Base-by-base conservation (phyloP, 2,797 vertebrate species). In the Lacerta viridis region DNA sequence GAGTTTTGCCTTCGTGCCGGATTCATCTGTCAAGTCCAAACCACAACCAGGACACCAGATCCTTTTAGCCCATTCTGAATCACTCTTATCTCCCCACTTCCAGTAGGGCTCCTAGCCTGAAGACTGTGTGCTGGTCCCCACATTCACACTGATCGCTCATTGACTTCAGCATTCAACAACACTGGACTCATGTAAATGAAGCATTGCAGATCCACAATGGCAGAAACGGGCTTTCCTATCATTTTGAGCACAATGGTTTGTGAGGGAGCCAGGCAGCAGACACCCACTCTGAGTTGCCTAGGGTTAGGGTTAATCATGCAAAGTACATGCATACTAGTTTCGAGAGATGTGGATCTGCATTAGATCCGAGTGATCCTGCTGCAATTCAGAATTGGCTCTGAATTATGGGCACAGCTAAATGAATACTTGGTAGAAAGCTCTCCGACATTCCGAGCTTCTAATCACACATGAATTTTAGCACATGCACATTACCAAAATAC, bases 1-100 rank as follows among this genome's bases (percentile, higher is more conserved):
- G 55, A 43, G 79, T n/a, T 75, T 87, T 55, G 75, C 86, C 80
- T 87, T 75, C 39, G n/a, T 66, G 74, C 43, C 5, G 71, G 79
- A 66, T 82, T 33, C 80, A 27, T 55, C 55, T 87, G 79, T 82
- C 86, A 87, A 66, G 43, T 64, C 55, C 71, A 75, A 87, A 41
- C 79, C 71, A 33, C 29, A 36, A 82, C 82, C 79, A n/a, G 86
- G 46, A 74, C 25, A 50, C 39, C 8, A 87, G 81, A 87, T 81
- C 79, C 64, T 76, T 69, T 87, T 41, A 74, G 86, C 68, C 27
- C 39, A 27, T 33, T 41, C 68, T 41, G 78, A 87, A 72, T 23
- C 23, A 27, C 74, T 61, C 86, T 71, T 74, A 15, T 61, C 78
- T 74, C 36, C 69, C 50, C 50, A 55, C 50, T 15, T 55, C 50